These are phyloP conservation scores for Glaucidium brasilianum DNA, from an alignment of 2,113 vertebrate species.

Conservation along the genomic window DNA sequence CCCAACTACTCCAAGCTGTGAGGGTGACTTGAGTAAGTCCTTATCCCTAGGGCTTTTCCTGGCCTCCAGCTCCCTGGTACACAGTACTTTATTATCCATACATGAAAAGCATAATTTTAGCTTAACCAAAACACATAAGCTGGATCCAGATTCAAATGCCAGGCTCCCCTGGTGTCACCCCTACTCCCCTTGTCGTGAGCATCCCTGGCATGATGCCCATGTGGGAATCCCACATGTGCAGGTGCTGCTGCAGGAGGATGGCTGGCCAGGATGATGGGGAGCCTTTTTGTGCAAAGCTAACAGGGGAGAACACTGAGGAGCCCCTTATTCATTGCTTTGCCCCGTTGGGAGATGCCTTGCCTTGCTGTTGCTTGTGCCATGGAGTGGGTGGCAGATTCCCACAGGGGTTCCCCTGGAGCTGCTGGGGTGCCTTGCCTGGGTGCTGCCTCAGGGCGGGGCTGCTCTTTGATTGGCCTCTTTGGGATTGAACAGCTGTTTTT, in stretches of 20 bases:
- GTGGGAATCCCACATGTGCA: rapidly evolving
- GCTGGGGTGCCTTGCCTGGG: not conserved
- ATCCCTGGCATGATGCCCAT: not conserved
- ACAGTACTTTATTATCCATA: not conserved
- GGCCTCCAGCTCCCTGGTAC: not conserved
- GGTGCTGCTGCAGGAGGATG: not conserved
- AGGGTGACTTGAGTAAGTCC: not conserved
- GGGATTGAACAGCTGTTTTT: not conserved
- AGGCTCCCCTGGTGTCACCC: not conserved
- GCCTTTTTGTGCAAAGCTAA: not conserved
- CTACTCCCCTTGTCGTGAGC: not conserved
- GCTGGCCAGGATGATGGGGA: not conserved
- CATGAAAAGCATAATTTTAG: not conserved
- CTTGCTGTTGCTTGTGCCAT: not conserved
- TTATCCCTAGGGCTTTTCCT: not conserved
- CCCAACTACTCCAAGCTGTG: not conserved
- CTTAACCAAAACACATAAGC: not conserved
- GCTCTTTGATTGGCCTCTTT: not conserved
- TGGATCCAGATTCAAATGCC: not conserved
- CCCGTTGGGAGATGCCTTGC: not conserved
- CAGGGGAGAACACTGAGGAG: rapidly evolving
- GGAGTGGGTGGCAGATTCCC: no score
- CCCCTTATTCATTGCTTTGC: not conserved
- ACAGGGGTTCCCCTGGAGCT: not conserved
- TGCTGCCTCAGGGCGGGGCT: not conserved